phyloP scores from a whole-genome alignment of 2,797 vertebrate species.

The Darevskia mixta region DNA sequence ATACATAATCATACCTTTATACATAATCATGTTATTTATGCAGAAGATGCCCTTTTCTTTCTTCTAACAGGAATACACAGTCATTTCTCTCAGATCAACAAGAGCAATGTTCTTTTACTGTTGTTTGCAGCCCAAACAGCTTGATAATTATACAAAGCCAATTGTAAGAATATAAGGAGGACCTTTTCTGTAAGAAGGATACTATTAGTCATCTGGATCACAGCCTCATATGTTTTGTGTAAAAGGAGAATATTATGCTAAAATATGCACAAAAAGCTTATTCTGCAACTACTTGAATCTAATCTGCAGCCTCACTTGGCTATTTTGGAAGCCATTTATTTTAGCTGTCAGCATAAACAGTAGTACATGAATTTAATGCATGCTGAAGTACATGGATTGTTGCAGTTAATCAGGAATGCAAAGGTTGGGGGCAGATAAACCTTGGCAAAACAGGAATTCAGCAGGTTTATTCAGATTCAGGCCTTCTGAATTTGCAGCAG shows the following conservation, averaged over 20 bases:
- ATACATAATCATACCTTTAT: conserved; percentile 25
- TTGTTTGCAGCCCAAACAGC: background rate
- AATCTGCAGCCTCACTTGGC: conserved; percentile 8
- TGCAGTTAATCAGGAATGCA: conserved; percentile 40
- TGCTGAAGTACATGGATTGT: conserved; percentile 7
- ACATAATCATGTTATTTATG: conserved; percentile 1
- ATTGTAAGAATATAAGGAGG: background rate
- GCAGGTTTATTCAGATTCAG: background rate
- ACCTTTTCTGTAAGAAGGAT: background rate
- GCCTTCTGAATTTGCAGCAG: background rate
- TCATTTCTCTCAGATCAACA: conserved; percentile 34
- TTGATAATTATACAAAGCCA: background rate
- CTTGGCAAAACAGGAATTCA: background rate
- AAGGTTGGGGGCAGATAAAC: background rate
- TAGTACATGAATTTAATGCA: conserved; percentile 36
- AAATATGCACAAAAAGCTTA: conserved; percentile 15
- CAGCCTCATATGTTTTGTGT: background rate
- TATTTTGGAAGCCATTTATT: conserved; percentile 32
- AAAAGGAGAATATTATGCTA: conserved; percentile 5
- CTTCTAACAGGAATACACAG: background rate
- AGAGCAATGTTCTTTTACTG: background rate
- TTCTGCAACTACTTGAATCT: background rate
- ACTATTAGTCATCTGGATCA: background rate
- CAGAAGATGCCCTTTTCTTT: background rate
- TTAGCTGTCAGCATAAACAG: conserved; percentile 24